Percentiles rank a stretch among this genome's conserved stretches.
These are phyloP conservation scores for Cerastoderma edule DNA, from an alignment of 2,888 invertebrate genomes.

Conservation along the genomic window DNA sequence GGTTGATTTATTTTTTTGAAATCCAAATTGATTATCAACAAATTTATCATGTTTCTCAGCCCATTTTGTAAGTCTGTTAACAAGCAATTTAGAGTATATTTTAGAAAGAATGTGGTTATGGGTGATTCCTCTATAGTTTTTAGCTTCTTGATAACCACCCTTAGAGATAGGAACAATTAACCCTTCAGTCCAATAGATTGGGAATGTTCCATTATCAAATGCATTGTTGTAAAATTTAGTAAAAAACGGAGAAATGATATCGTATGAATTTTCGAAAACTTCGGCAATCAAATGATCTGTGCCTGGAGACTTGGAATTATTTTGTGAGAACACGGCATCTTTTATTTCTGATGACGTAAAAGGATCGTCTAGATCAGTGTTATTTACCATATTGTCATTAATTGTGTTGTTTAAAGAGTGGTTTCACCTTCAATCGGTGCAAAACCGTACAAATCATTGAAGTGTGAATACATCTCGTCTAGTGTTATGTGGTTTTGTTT, in stretches of 20 bases:
- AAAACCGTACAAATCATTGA: not conserved
- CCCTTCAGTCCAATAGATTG: constrained; percentile 32
- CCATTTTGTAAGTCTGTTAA: constrained; percentile 26
- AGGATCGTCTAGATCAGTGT: constrained; percentile 6
- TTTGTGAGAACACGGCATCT: constrained; percentile 23
- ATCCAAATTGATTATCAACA: constrained; percentile 32
- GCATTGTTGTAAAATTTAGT: constrained; percentile 25
- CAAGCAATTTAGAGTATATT: constrained; percentile 29
- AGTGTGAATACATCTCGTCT: constrained; percentile 5
- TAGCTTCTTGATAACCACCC: constrained; percentile 12
- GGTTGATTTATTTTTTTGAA: constrained; percentile 33
- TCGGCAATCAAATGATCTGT: constrained; percentile 16
- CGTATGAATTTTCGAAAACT: constrained; percentile 20
- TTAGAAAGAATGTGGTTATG: constrained; percentile 31
- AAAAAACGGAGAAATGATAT: constrained; percentile 24
- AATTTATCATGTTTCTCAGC: constrained; percentile 23
- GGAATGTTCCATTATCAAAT: constrained; percentile 26
- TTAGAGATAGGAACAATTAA: constrained; percentile 37
- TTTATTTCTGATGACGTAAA: constrained; percentile 11
- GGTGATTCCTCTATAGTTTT: constrained; percentile 22
- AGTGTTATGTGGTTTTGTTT: not conserved
- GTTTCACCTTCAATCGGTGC: not conserved
- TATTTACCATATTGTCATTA: too few relatives aligned
- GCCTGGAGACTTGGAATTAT: constrained; percentile 24
- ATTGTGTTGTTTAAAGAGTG: not conserved